A percentile compares a stretch with the other conserved stretches of the same genome.
Conservation (phyloP, 1,140 invertebrate species). For the Diabrotica virgifera region DNA sequence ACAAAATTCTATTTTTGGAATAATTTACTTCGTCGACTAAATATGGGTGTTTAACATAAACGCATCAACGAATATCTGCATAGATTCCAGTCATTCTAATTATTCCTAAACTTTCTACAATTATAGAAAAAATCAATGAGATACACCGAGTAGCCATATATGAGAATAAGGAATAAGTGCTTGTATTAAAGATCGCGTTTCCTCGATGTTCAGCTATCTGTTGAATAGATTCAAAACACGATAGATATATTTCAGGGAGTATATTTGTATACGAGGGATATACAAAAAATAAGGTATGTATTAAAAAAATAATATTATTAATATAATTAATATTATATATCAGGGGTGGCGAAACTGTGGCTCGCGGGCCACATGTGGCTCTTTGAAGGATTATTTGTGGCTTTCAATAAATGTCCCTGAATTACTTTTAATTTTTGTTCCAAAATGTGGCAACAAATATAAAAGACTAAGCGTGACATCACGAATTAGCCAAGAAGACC, state of each 20-base stretch:
- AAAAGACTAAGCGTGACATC: too few relatives aligned
- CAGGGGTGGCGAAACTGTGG: too few relatives aligned
- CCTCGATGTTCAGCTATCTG: constrained; percentile 8
- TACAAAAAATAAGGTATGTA: neutral
- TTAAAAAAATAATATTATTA: too few relatives aligned
- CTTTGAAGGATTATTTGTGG: too few relatives aligned
- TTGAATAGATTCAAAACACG: constrained; percentile 9
- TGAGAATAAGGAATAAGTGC: constrained; percentile 4
- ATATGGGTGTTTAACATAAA: constrained; percentile 11
- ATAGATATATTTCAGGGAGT: constrained; percentile 9
- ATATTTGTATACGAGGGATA: neutral
- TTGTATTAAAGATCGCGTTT: constrained; percentile 11
- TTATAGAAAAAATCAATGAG: constrained; percentile 9
- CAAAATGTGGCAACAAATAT: too few relatives aligned
- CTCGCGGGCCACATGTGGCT: too few relatives aligned
- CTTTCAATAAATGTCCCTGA: too few relatives aligned
- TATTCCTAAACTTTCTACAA: constrained; percentile 15
- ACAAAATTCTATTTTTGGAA: neutral
- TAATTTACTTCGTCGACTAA: constrained; percentile 10
- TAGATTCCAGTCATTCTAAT: constrained; percentile 8
- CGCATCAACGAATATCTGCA: constrained; percentile 11
- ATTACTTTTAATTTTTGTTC: too few relatives aligned
- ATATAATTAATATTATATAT: too few relatives aligned
- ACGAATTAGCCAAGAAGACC: too few relatives aligned
- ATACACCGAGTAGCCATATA: constrained; percentile 11